Evolutionary conservation across 2,797 vertebrate species (phyloP).

Genomic region (Gobionotothen gibberifrons): DNA sequence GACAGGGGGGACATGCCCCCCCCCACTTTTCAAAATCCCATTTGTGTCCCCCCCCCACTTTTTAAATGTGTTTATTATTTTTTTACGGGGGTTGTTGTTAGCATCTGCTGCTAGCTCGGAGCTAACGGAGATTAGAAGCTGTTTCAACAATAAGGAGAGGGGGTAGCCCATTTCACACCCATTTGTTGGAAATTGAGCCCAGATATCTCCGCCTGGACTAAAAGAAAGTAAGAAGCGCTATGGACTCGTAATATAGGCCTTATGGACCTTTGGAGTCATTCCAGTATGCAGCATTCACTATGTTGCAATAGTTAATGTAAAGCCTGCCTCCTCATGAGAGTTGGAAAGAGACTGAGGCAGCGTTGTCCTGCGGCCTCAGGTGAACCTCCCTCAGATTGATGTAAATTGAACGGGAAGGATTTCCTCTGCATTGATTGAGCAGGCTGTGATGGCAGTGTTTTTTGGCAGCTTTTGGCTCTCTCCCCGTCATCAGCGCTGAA

Average conservation of each 20-base stretch:
- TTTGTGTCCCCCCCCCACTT: no score
- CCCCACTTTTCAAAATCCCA: no score
- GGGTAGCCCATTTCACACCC: not conserved
- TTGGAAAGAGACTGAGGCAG: not conserved
- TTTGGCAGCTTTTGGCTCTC: slow-evolving; percentile 50
- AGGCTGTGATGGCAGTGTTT: slow-evolving; percentile 52
- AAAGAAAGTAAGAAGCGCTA: not conserved
- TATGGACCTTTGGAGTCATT: slow-evolving; percentile 1
- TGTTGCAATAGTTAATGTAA: slow-evolving; percentile 36
- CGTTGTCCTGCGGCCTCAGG: slow-evolving; percentile 26
- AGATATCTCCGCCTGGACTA: not conserved
- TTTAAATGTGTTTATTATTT: no score
- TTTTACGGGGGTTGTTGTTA: no score
- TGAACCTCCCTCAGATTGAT: slow-evolving; percentile 56
- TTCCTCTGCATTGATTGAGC: slow-evolving; percentile 73
- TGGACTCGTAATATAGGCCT: not conserved
- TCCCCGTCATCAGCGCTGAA: slow-evolving; percentile 61
- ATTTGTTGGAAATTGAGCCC: not conserved
- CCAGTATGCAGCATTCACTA: slow-evolving; percentile 1
- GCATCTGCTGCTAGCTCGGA: no score
- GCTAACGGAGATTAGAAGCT: no score
- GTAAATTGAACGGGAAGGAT: slow-evolving; percentile 66
- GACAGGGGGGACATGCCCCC: no score
- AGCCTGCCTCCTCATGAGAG: slow-evolving; percentile 29
- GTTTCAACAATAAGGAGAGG: no score